Evolutionary conservation across 2,888 invertebrate genomes (phyloP).

Genomic region (Drosophila mayaguana): DNA sequence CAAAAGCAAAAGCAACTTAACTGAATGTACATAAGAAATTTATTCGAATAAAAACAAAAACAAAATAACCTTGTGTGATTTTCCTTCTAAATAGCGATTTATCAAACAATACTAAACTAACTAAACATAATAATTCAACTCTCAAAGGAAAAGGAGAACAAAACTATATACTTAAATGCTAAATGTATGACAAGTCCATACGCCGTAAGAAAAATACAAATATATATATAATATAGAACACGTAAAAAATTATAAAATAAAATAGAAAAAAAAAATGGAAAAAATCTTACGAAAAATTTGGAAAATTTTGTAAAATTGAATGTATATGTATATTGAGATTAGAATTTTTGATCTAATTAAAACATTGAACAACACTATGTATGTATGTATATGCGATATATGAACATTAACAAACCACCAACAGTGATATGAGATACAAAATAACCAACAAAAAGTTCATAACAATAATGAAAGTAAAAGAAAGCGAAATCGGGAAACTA

Average conservation of each 20-base stretch:
- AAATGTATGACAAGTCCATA: conserved; percentile 72
- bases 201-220: conserved; percentile 36
- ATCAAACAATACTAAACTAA: conserved; percentile 39
- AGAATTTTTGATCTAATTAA: conserved; percentile 60
- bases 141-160: conserved; percentile 35
- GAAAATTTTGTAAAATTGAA: conserved; percentile 72
- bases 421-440: conserved; percentile 79
- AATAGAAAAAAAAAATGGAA: not conserved
- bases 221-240: conserved; percentile 40
- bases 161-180: conserved; percentile 34
- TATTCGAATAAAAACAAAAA: conserved; percentile 39
- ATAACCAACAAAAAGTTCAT: conserved; percentile 48
- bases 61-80: conserved; percentile 69
- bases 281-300: conserved; percentile 39
- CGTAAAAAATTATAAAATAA: conserved; percentile 44
- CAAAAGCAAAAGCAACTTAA: conserved; percentile 17
- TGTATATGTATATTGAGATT: conserved; percentile 72
- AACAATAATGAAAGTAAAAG: conserved; percentile 18
- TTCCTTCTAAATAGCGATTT: conserved; percentile 73
- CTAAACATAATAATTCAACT: conserved; percentile 40
- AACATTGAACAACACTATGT: conserved; percentile 17
- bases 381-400: conserved; percentile 41
- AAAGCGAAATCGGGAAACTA: conserved; percentile 13
- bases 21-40: conserved; percentile 62
- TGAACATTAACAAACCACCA: conserved; percentile 77